Percentiles rank a stretch among this genome's conserved stretches.
These are phyloP conservation scores for Muscicapa adusta DNA, from an alignment of 2,113 vertebrate species.

Conservation along the genomic window DNA sequence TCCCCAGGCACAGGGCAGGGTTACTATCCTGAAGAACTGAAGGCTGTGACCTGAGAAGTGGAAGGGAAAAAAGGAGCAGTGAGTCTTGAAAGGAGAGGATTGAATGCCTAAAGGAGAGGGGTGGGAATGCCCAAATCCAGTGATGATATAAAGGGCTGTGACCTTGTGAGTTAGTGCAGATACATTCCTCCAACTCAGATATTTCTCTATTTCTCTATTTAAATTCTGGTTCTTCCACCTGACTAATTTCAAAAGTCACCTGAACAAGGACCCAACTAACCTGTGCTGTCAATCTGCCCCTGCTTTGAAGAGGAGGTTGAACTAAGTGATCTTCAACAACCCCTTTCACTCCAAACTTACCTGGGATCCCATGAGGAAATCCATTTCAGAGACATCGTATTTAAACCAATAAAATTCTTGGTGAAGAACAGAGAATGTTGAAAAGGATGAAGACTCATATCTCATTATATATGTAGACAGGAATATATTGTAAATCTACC, in stretches of 20 bases:
- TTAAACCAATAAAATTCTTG: background rate
- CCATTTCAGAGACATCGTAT: background rate
- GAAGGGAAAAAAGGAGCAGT: background rate
- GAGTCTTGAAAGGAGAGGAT: background rate
- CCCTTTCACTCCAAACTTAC: background rate
- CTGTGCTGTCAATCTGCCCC: background rate
- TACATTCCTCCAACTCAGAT: background rate
- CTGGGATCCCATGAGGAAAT: background rate
- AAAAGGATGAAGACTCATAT: background rate
- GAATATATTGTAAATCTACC: background rate
- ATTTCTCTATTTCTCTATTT: background rate
- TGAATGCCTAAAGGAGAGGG: background rate
- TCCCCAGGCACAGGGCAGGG: background rate
- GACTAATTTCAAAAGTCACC: background rate
- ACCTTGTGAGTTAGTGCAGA: background rate
- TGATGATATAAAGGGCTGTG: background rate
- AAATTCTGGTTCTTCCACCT: background rate
- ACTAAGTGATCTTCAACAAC: background rate
- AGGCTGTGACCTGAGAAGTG: background rate
- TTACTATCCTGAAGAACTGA: background rate
- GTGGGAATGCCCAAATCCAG: background rate
- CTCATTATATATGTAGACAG: background rate
- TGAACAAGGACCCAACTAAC: background rate
- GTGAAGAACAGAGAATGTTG: background rate
- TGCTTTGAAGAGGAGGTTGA: background rate